Conservation (phyloP, 2,113 vertebrate species). For the Bubo bubo region DNA sequence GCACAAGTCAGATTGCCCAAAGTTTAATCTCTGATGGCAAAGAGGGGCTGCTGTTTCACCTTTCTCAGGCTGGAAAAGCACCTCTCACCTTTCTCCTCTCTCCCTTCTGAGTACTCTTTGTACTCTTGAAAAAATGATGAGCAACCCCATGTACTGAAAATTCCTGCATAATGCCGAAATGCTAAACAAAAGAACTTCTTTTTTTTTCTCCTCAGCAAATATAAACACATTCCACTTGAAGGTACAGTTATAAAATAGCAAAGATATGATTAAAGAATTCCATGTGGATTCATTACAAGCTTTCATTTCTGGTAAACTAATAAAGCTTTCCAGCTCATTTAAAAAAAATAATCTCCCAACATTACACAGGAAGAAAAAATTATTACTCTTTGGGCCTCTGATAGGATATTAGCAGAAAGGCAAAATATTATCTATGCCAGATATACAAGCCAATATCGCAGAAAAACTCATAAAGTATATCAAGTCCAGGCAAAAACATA, state of each 20-base stretch:
- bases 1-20: background rate
- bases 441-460: constrained; percentile 73
- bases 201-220: constrained; percentile 59
- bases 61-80: constrained; percentile 40
- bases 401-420: constrained; percentile 71
- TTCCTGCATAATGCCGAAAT: constrained; percentile 51
- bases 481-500: constrained; percentile 74
- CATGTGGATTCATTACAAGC: constrained; percentile 71
- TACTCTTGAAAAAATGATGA: constrained; percentile 57
- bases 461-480: constrained; percentile 75
- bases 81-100: constrained; percentile 46
- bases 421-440: constrained; percentile 73
- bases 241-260: constrained; percentile 70
- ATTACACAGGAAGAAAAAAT: constrained; percentile 72
- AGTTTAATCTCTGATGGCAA: background rate
- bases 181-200: constrained; percentile 39
- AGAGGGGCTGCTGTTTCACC: background rate
- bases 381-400: constrained; percentile 65
- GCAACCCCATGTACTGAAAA: constrained; percentile 48
- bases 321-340: constrained; percentile 75
- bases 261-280: constrained; percentile 73
- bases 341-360: constrained; percentile 60
- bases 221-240: constrained; percentile 67
- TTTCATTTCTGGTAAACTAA: constrained; percentile 77
- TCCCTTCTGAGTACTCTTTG: constrained; percentile 41